Evolutionary conservation across 2,888 invertebrate species (phyloP), one percentile per base, ranked within the genome.

Genomic region (Leptothorax acervorum): DNA sequence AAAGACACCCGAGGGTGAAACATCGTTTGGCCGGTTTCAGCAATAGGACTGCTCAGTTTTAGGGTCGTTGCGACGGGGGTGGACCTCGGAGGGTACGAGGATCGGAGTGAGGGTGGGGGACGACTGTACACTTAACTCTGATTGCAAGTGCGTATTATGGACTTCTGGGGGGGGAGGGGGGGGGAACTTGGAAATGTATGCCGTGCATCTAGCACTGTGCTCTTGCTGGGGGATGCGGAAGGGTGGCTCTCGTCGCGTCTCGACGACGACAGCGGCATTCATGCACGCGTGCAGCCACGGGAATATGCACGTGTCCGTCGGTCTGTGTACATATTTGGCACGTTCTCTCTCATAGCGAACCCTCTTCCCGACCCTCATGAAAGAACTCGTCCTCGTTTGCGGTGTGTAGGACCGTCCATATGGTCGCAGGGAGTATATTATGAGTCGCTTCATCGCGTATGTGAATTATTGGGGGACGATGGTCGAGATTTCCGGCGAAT

Each of bases 91-190:
- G 23, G 62, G 55, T 48, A 65, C 45, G 73, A 66, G n/a, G 8
- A 31, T 39, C 31, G 39, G 66, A 1, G 12, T 4, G 57, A 2
- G 42, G 6, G 6, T 5, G 31, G 9, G 51, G 42, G 31, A 8
- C 28, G n/a, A 48, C 18, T 51, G 60, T 71, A 79, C 85, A 87
- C 86, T 90, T 90, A 86, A 87, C 85, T 81, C 86, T 88, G 90
- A 89, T 89, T 89, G 90, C 87, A 89, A 82, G 63, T 81, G 71
- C 87, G 84, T 89, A 90, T 87, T 85, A 86, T 78, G 81, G 78
- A 53, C 48, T 75, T 74, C 31, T 12, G 48, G 62, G 18, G 15
- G 31, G n/a, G 5, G 73, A 62, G 9, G 18, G 45, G 75, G 45
- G 66, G 66, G 63, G 70, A 76, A 85, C 55, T 83, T 45, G 79